Base-by-base conservation (phyloP, 2,888 invertebrate species). In the Phytoseiulus persimilis region DNA sequence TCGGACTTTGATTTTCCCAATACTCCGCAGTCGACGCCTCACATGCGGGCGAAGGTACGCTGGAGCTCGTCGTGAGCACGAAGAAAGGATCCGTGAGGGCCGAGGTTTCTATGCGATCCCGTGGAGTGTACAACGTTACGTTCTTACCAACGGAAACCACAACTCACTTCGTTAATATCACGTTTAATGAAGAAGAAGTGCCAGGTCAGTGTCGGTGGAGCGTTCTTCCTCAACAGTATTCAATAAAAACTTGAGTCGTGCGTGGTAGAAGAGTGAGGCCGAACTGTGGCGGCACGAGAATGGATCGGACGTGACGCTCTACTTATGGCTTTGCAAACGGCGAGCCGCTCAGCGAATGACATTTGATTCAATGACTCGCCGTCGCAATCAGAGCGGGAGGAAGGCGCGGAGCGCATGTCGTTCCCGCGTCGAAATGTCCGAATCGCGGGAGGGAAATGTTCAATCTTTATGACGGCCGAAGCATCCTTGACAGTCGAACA, bases 11-110 rank as follows among this genome's bases (percentile, higher is more conserved):
- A n/a, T 90, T 90, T 90, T 31, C 11, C 31, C 33, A n/a, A 28
- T 5, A 31, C 32, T 28, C 97, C 0, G 97, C 96, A 91, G 98
- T 98, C 83, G 98, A 98, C 93, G 97, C 98, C 0, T 96, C 97
- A 0, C 96, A 97, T 92, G 98, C 98, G 0, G 98, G 98, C 0
- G 97, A 97, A 93, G 98, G 98, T 0, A 97, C 97, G 0, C 93
- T 97, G 3, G 97, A 97, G 92, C 94, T 98, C 31, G 97, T 97
- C 0, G 97, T 98, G 0, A 97, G 97, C 89, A 97, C 97, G 0
- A 95, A 95, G 91, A 96, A 96, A 31, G 96, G 96, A 90, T 97
- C 97, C 0, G 96, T 97, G 0, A 96, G 97, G 93, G 96, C 96
- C 0, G 95, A 96, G 94, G 96, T 96, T 31, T 96, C 96, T 0